phyloP scores from a whole-genome alignment of 2,888 invertebrate genomes.

The Xestoiulus laeticollis region DNA sequence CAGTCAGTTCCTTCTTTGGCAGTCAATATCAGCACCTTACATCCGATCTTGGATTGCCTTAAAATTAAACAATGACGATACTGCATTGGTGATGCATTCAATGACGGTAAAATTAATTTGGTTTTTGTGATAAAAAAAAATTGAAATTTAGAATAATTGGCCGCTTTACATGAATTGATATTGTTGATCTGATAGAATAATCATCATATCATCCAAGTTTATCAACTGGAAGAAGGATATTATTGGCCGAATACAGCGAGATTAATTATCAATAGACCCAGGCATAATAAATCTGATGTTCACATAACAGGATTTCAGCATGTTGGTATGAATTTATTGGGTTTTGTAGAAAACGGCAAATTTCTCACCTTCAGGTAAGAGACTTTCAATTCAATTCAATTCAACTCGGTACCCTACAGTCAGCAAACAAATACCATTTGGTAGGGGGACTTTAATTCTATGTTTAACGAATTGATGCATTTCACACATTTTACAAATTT shows the following conservation, averaged over 20 bases:
- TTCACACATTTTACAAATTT: too few species aligned
- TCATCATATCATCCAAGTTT: neutral
- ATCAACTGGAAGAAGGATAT: constrained; percentile 4
- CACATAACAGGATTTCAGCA: neutral
- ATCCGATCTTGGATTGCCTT: constrained; percentile 29
- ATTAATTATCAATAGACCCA: neutral
- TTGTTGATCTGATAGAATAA: neutral
- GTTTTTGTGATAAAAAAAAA: too few species aligned
- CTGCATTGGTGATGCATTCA: constrained; percentile 28
- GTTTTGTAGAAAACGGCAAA: neutral
- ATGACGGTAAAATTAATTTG: neutral
- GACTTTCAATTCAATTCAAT: too few species aligned
- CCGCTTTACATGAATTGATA: neutral
- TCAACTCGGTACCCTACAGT: too few species aligned
- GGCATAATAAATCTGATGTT: neutral
- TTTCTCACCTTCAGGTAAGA: neutral
- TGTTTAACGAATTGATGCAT: too few species aligned
- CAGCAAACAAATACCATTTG: too few species aligned
- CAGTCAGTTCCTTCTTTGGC: constrained; percentile 52
- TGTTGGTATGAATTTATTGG: neutral
- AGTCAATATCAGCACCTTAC: neutral
- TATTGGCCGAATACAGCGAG: neutral
- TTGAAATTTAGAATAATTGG: neutral
- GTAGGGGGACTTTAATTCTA: too few species aligned
- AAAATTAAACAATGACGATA: constrained; percentile 47